phyloP scores from a whole-genome alignment of 2,888 invertebrate genomes.

The Stenurella melanura region DNA sequence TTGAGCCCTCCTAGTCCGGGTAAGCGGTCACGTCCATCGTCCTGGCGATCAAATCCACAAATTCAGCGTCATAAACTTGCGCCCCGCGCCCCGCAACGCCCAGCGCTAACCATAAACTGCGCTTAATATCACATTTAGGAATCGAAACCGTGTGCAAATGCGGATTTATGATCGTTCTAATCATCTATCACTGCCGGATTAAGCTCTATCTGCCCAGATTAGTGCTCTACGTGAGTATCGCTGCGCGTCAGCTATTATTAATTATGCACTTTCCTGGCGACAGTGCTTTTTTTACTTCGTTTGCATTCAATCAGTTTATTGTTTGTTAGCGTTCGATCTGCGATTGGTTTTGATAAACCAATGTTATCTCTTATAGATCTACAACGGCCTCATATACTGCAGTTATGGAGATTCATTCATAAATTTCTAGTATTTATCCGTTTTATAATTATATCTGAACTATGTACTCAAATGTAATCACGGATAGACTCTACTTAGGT shows the following conservation, averaged over 20 bases:
- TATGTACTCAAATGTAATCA: too few species aligned
- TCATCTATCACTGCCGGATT: slow-evolving; percentile 71
- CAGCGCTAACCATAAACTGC: slow-evolving; percentile 60
- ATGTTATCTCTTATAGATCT: background rate
- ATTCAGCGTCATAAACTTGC: slow-evolving; percentile 61
- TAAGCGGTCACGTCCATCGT: slow-evolving; percentile 59
- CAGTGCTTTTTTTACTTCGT: slow-evolving; percentile 13
- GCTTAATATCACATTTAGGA: slow-evolving; percentile 66
- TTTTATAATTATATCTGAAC: too few species aligned
- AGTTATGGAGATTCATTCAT: background rate
- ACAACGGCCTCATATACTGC: background rate
- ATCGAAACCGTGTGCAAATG: slow-evolving; percentile 68
- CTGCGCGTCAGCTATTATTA: slow-evolving; percentile 62
- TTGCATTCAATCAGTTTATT: background rate
- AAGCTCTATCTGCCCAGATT: slow-evolving; percentile 68
- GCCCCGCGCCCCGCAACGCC: slow-evolving; percentile 48
- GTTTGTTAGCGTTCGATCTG: background rate
- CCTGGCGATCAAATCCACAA: slow-evolving; percentile 61
- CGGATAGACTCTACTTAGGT: too few species aligned
- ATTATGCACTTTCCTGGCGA: slow-evolving; percentile 61
- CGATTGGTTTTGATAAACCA: background rate
- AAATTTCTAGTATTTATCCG: background rate
- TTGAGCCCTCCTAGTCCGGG: slow-evolving; percentile 35
- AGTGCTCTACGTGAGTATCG: slow-evolving; percentile 51
- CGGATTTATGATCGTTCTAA: slow-evolving; percentile 69